Evolutionary conservation across 2,888 invertebrate genomes (phyloP), one percentile per base, ranked within the genome.

Genomic region (Cacoxenus indagator): DNA sequence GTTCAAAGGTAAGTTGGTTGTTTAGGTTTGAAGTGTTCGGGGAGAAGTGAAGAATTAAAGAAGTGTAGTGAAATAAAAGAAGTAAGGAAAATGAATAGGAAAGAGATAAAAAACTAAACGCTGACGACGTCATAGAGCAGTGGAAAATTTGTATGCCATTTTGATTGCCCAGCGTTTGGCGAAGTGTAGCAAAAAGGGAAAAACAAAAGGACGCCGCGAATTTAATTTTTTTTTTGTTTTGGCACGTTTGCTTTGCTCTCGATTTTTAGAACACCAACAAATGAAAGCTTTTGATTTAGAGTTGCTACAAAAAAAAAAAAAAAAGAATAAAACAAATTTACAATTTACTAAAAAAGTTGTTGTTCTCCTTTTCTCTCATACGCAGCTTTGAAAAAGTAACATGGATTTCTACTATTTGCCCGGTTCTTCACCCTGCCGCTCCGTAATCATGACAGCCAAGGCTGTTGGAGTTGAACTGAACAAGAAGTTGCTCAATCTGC

Each of bases 381-480:
- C 4, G 11, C 22, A 51, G 51, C 22, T 22, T 51, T 51, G 22
- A 17, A 51, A 51, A 51, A n/a, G 9, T n/a, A 43, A 72, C 22
- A 88, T 93, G 85, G 92, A 93, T 86, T 89, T 93, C 70, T 93
- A 93, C 87, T 91, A 92, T 82, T 80, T 90, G 69, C 90, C 90
- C 29, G 91, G 90, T 80, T 93, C 93, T 70, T 86, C 91, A 0
- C 93, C 93, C 64, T 93, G 93, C 88, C 90, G 93, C 64, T 86
- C 91, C 3, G 92, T 93, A 22, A 87, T 91, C 64, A 88, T 94
- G 79, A 88, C 90, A 0, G 93, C 93, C 29, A 92, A 92, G 76
- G 91, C 92, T 57, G 73, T 94, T 19, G 92, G 91, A 8, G 88
- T 94, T 59, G 90, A 92, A 2, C 83, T 94, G 59, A 93, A 94